phyloP scores from a whole-genome alignment of 1,140 invertebrate species.

The Drosophila carrolli region DNA sequence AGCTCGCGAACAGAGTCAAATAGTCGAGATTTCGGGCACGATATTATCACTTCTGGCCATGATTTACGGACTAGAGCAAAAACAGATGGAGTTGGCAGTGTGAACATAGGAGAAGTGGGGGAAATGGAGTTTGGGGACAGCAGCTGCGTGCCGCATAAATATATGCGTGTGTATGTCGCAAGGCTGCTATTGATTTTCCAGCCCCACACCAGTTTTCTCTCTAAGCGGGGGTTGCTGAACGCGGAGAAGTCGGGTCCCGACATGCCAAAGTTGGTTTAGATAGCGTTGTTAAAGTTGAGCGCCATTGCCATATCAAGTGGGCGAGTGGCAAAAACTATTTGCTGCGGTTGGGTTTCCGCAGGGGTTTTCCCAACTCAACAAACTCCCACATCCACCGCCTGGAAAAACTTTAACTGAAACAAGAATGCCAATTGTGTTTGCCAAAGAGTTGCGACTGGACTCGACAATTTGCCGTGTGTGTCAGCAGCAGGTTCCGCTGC shows the following conservation, averaged over 20 bases:
- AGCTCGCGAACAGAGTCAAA: slow-evolving; percentile 31
- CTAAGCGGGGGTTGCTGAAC: not conserved
- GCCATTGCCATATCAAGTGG: slow-evolving; percentile 49
- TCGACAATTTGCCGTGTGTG: slow-evolving; percentile 53
- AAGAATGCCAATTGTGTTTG: slow-evolving; percentile 28
- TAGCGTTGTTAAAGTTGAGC: slow-evolving; percentile 50
- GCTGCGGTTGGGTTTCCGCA: slow-evolving; percentile 26
- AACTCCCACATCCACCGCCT: not conserved
- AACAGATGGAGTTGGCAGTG: slow-evolving; percentile 23
- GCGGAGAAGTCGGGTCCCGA: slow-evolving; percentile 34
- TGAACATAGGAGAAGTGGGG: not conserved
- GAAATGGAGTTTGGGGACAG: slow-evolving; percentile 12
- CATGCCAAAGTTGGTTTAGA: slow-evolving; percentile 71
- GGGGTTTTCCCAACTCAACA: slow-evolving; percentile 4
- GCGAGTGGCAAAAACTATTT: slow-evolving; percentile 47
- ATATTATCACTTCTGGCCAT: slow-evolving; percentile 41
- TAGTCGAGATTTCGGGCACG: slow-evolving; percentile 26
- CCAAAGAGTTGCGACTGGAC: slow-evolving; percentile 49
- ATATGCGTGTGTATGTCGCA: slow-evolving; percentile 34
- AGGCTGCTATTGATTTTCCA: slow-evolving; percentile 64
- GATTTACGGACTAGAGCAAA: slow-evolving; percentile 30
- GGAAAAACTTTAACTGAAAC: slow-evolving; percentile 52
- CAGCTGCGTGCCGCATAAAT: slow-evolving; percentile 56
- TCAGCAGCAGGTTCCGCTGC: slow-evolving; percentile 26
- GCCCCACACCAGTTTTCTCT: slow-evolving; percentile 8